phyloP scores from a whole-genome alignment of 2,113 vertebrate species.

The Chaetorhynchus papuensis region DNA sequence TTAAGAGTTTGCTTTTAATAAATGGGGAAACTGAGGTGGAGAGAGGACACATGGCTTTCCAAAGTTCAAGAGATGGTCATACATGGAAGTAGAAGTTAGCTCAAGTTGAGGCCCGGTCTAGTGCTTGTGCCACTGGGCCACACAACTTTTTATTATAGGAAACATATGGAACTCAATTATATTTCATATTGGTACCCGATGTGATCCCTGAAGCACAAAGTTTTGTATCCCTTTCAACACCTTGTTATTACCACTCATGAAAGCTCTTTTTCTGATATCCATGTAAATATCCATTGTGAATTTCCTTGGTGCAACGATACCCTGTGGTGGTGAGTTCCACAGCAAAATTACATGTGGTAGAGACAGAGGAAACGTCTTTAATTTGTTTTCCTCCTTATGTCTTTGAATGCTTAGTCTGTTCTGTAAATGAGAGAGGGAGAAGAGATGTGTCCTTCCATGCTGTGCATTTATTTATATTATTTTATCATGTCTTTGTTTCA shows the following conservation, averaged over 20 bases:
- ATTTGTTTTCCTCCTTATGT: background rate
- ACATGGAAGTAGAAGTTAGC: background rate
- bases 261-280: background rate
- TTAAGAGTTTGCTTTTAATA: background rate
- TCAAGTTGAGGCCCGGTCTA: background rate
- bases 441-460: background rate
- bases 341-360: background rate
- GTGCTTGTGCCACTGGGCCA: accelerated
- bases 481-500: background rate
- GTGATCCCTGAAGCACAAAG: background rate
- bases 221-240: background rate
- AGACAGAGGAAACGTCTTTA: background rate
- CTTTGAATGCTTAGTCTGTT: background rate
- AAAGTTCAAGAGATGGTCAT: background rate
- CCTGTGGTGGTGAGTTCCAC: background rate
- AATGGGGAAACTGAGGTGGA: background rate
- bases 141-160: background rate
- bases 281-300: background rate
- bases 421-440: background rate
- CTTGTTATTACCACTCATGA: background rate
- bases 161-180: background rate
- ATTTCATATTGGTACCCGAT: background rate
- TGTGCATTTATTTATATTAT: background rate
- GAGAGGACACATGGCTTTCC: background rate
- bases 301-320: background rate